A percentile compares a stretch with the other conserved stretches of the same genome.
Evolutionary conservation across 2,113 vertebrate species (phyloP).

Genomic region (Sardina pilchardus): DNA sequence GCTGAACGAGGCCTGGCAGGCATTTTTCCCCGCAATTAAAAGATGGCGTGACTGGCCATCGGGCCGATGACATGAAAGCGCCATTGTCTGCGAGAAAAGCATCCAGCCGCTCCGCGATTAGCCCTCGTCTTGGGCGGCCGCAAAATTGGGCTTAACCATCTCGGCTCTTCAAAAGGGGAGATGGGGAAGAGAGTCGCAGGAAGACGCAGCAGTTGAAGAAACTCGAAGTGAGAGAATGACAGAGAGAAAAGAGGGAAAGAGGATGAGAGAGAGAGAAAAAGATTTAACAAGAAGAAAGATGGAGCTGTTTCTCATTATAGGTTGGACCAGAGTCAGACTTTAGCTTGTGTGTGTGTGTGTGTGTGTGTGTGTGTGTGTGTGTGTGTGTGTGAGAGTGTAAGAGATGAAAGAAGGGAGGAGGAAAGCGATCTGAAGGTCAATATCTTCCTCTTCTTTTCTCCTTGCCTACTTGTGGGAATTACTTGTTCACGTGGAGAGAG

Average conservation of each 20-base stretch:
- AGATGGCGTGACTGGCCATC: conserved; percentile 54
- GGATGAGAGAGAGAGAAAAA: not conserved
- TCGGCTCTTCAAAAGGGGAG: conserved; percentile 30
- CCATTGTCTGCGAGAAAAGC: conserved; percentile 47
- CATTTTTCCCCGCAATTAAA: conserved; percentile 64
- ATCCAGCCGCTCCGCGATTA: conserved; percentile 31
- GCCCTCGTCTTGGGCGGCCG: conserved; percentile 26
- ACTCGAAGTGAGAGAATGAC: not conserved
- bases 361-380: not conserved
- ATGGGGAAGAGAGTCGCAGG: not conserved
- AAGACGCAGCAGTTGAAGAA: conserved; percentile 20
- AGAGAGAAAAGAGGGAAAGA: not conserved
- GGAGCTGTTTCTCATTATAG: conserved; percentile 39
- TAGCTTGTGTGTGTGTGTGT: not conserved
- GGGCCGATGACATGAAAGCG: conserved; percentile 57
- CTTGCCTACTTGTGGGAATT: conserved; percentile 29
- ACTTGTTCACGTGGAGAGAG: conserved; percentile 30
- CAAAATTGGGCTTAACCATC: conserved; percentile 48
- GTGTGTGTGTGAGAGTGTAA: not conserved
- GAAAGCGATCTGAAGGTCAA: not conserved
- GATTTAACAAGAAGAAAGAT: conserved; percentile 36
- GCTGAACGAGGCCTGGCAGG: conserved; percentile 54
- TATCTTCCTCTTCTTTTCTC: not conserved
- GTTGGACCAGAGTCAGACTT: conserved; percentile 16
- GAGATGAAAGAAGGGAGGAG: not conserved